These are phyloP conservation scores for Brachionus koreanus DNA, from an alignment of 1,140 invertebrate species.

Conservation along the genomic window DNA sequence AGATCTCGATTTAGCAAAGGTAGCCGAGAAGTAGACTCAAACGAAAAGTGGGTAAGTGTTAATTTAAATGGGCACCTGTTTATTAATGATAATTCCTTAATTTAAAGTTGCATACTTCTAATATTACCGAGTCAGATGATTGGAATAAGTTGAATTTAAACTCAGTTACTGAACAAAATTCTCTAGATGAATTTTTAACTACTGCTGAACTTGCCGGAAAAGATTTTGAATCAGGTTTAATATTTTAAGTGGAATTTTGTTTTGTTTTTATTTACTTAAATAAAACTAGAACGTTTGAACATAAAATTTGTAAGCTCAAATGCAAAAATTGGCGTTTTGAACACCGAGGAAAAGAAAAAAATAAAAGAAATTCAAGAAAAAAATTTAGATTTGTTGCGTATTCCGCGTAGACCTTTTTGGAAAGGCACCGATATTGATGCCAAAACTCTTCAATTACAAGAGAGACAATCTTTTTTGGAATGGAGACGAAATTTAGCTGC, in stretches of 20 bases:
- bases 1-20: conserved; percentile 32
- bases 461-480: conserved; percentile 76
- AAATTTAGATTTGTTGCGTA: conserved; percentile 67
- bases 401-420: conserved; percentile 82
- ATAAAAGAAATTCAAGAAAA: conserved; percentile 66
- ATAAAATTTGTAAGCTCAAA: conserved; percentile 70
- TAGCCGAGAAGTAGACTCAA: background rate
- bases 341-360: conserved; percentile 64
- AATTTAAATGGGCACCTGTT: background rate
- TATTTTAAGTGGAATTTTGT: conserved; percentile 26
- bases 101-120: conserved; percentile 74
- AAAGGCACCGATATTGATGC: conserved; percentile 65
- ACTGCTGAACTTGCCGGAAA: conserved; percentile 87
- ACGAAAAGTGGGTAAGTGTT: conserved; percentile 31
- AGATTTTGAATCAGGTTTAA: conserved; percentile 70
- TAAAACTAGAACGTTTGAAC: conserved; percentile 75
- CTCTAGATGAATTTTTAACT: conserved; percentile 88
- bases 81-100: background rate
- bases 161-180: conserved; percentile 90
- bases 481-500: conserved; percentile 77
- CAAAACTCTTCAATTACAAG: conserved; percentile 71
- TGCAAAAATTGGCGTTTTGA: conserved; percentile 64
- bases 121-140: conserved; percentile 81
- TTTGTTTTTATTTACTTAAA: background rate
- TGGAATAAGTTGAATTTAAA: conserved; percentile 77